Evolutionary conservation across 2,797 vertebrate species (phyloP).

Genomic region (Mormyrus hasselquistii): DNA sequence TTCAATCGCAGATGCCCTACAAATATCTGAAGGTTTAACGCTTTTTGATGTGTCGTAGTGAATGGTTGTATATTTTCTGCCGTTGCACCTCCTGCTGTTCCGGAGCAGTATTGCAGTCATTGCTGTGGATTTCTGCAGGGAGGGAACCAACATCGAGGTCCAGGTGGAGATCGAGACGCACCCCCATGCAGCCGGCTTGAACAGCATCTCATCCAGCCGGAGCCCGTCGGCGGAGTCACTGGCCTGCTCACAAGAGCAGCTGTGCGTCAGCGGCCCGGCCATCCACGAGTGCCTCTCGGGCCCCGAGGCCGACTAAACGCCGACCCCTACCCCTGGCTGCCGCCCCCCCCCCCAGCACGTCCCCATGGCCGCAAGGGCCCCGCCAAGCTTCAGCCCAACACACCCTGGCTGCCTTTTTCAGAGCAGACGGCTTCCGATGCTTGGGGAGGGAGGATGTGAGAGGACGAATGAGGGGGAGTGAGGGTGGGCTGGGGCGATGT

Average conservation of each 20-base stretch:
- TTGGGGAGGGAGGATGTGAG: not conserved
- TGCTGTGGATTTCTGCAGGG: slow-evolving; percentile 49
- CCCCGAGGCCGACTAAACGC: slow-evolving; percentile 54
- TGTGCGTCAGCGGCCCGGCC: slow-evolving; percentile 49
- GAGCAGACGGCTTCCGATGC: not conserved
- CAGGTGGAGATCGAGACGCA: slow-evolving; percentile 71
- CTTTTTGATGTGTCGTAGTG: not conserved
- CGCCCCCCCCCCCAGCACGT: slow-evolving; percentile 37
- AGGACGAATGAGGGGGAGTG: not conserved
- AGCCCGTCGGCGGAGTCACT: slow-evolving; percentile 72
- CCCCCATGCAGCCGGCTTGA: slow-evolving; percentile 66
- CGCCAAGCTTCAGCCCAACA: slow-evolving; percentile 41
- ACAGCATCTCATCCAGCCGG: slow-evolving; percentile 66
- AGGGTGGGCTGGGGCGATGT: not conserved
- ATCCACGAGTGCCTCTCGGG: slow-evolving; percentile 29
- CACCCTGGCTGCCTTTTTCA: not conserved
- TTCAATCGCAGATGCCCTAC: not conserved
- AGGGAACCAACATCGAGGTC: slow-evolving; percentile 71
- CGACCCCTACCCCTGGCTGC: slow-evolving; percentile 39
- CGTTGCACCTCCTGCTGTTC: not conserved
- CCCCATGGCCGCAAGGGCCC: slow-evolving; percentile 45
- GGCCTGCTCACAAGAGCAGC: slow-evolving; percentile 54
- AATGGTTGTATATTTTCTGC: not conserved
- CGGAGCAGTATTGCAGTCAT: not conserved
- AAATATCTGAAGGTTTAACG: not conserved